These are phyloP conservation scores for Panzeria rudis DNA, from an alignment of 2,888 invertebrate genomes.

Conservation along the genomic window DNA sequence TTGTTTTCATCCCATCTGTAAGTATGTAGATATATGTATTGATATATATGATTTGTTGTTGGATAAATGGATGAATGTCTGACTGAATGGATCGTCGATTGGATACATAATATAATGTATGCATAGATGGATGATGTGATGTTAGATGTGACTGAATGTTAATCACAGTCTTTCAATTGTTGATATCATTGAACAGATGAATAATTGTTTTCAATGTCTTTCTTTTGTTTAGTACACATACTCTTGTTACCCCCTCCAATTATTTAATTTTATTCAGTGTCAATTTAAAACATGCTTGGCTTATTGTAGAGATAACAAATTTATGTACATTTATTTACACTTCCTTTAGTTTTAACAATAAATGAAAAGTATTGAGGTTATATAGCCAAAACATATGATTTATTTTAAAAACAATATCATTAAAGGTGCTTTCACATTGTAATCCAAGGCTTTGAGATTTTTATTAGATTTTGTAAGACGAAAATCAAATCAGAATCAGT, in stretches of 20 bases:
- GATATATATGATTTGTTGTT: conserved; percentile 11
- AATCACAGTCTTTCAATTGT: conserved; percentile 58
- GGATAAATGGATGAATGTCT: background rate
- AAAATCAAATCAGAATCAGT: too few species aligned
- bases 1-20: conserved; percentile 23
- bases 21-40: background rate
- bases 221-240: conserved; percentile 10
- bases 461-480: too few species aligned
- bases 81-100: background rate
- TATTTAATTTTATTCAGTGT: conserved; percentile 28
- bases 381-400: background rate
- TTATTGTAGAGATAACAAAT: background rate
- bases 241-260: background rate
- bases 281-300: background rate
- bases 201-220: conserved; percentile 52
- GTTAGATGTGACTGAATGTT: conserved; percentile 43
- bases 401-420: background rate
- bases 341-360: background rate
- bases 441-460: too few species aligned
- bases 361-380: background rate
- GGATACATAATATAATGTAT: background rate
- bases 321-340: background rate
- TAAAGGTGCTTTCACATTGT: too few species aligned
- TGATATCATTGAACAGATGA: conserved; percentile 53
- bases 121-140: conserved; percentile 6